phyloP scores from a whole-genome alignment of 2,888 invertebrate species.

The Volucella bombylans region DNA sequence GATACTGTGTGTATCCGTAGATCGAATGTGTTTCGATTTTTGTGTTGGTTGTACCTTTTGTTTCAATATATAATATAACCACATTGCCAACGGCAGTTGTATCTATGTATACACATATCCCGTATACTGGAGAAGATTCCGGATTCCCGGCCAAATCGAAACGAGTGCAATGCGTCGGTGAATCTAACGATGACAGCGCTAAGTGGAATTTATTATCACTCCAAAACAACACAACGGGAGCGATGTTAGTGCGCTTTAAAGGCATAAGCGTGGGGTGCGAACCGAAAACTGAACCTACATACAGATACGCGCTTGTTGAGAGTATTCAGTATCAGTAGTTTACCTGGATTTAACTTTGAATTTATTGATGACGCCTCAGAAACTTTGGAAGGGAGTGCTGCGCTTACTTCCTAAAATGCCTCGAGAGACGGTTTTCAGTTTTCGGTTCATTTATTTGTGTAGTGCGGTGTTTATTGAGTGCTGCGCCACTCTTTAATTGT shows the following conservation, averaged over 20 bases:
- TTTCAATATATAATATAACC: constrained; percentile 7
- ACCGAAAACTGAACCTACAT: not conserved
- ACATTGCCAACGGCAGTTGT: constrained; percentile 47
- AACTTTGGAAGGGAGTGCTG: constrained; percentile 24
- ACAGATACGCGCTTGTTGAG: constrained; percentile 34
- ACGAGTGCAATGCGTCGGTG: constrained; percentile 68
- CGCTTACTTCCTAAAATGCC: not conserved
- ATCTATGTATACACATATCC: not conserved
- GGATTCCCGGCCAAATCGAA: constrained; percentile 12
- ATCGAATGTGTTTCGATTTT: constrained; percentile 27
- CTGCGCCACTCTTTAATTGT: constrained; percentile 59
- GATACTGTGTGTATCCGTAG: constrained; percentile 1
- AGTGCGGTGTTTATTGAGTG: constrained; percentile 53
- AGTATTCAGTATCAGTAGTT: constrained; percentile 42
- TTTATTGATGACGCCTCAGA: constrained; percentile 64
- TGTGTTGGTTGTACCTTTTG: constrained; percentile 40
- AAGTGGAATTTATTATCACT: constrained; percentile 71
- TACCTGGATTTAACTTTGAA: constrained; percentile 71
- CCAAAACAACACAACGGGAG: constrained; percentile 4
- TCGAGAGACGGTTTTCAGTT: constrained; percentile 26
- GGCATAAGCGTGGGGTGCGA: constrained; percentile 59
- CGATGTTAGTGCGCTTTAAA: constrained; percentile 30
- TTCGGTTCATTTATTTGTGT: constrained; percentile 47
- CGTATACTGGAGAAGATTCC: constrained; percentile 5
- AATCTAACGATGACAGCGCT: constrained; percentile 69